Base-by-base conservation (phyloP, 2,797 vertebrate species). In the Enteromius mattozi region DNA sequence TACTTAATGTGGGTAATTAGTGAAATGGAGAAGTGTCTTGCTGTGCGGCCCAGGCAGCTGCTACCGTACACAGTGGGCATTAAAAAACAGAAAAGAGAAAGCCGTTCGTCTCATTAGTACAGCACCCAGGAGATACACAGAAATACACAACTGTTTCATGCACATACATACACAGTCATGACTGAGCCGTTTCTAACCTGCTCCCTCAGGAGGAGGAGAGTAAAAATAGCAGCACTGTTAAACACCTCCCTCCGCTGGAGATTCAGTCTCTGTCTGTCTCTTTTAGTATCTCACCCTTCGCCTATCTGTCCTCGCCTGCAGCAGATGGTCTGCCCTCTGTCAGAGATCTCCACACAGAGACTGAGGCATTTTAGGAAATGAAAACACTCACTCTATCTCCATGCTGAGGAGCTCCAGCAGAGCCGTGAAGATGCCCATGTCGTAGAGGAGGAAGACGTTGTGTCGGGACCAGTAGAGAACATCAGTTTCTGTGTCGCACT, bases 321-420 rank as follows among this genome's bases (percentile, higher is more conserved):
- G 61, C 61, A 49, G 61, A 37, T 12, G 21, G 78, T 17, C 21
- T 66, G 35, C 2, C 69, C 33, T 54, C 16, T 13, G 27, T 63
- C 47, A 69, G 49, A 70, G n/a, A 21, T 79, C 59, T 54, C 21
- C 27, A 59, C 17, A n/a, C 42, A 45, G 24, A 54, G n/a, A 70
- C 45, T 75, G 37, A 63, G 42, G 42, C 17, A 72, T 33, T 61
- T 49, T 59, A 59, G 21, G 61, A 77, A 68, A 51, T 51, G 24
- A 51, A 40, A n/a, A 66, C 40, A 92, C 98, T 97, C 92, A 99
- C 98, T 98, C 97, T 0, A 98, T 98, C 93, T 99, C 98, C 97
- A 99, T 97, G 94, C 96, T 98, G 82, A 99, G 97, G 10, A 99
- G 95, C 91, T 99, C 98, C 95, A 99, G 94, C 91, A 99, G 95